phyloP scores from a whole-genome alignment of 2,888 invertebrate species.

The Candidula unifasciata region DNA sequence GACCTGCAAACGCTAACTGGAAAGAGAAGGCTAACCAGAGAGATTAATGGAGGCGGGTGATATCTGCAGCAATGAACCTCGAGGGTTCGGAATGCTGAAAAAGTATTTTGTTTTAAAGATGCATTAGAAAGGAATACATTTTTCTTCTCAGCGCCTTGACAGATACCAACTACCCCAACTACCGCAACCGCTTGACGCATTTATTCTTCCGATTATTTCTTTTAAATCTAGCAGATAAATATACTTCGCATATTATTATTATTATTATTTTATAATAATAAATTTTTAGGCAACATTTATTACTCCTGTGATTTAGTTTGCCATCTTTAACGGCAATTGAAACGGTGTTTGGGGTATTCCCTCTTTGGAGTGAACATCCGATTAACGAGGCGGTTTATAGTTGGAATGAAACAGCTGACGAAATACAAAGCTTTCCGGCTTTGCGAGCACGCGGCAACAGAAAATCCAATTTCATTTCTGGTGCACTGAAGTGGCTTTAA shows the following conservation, averaged over 20 bases:
- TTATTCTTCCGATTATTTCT: neutral
- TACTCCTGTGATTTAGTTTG: neutral
- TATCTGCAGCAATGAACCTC: no score
- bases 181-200: neutral
- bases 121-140: neutral
- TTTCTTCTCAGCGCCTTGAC: neutral
- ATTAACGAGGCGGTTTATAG: neutral
- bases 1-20: no score
- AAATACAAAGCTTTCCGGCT: conserved; percentile 21
- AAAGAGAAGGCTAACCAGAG: no score
- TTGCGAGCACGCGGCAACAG: neutral
- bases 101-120: neutral
- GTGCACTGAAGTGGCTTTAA: conserved; percentile 44
- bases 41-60: no score
- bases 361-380: neutral
- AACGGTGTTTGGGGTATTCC: neutral
- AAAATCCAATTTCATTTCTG: conserved; percentile 46
- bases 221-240: neutral
- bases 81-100: no score
- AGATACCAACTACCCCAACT: neutral
- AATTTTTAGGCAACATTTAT: neutral
- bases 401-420: conserved; percentile 3
- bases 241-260: neutral
- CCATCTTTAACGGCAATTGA: neutral
- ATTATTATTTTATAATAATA: conserved; percentile 5